These are phyloP conservation scores for Melanostigma gelatinosum DNA, from an alignment of 2,113 vertebrate genomes.

Conservation along the genomic window DNA sequence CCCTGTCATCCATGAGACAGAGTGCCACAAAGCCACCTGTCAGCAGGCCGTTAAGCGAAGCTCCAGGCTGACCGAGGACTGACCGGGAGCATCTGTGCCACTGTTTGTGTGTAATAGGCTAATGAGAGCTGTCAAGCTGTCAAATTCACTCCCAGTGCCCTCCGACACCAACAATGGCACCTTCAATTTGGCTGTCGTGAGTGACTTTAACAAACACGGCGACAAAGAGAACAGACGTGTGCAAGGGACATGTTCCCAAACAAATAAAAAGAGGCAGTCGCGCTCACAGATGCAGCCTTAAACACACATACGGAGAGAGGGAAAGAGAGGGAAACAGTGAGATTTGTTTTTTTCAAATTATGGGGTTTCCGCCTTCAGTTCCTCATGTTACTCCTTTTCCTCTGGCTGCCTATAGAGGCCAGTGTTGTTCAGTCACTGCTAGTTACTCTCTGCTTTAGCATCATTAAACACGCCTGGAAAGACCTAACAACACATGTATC, in stretches of 20 bases:
- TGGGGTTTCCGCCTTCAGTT: constrained; percentile 16
- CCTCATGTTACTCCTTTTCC: constrained; percentile 26
- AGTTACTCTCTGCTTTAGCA: not conserved
- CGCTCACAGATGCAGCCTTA: constrained; percentile 14
- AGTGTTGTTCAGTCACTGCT: constrained; percentile 64
- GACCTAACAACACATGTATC: constrained; percentile 30
- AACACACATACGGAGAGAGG: constrained; percentile 11
- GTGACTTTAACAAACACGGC: constrained; percentile 70
- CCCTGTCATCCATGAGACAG: constrained; percentile 78
- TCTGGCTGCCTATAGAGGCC: constrained; percentile 65
- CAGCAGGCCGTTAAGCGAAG: constrained; percentile 71
- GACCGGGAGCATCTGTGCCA: constrained; percentile 81
- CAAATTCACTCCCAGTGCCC: constrained; percentile 72
- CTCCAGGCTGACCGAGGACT: constrained; percentile 73
- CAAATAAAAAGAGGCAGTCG: constrained; percentile 24
- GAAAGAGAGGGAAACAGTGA: constrained; percentile 18
- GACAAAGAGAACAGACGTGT: constrained; percentile 64
- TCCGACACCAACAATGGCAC: constrained; percentile 76
- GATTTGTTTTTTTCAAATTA: constrained; percentile 47
- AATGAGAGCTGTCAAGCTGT: constrained; percentile 83
- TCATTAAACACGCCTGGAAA: constrained; percentile 32
- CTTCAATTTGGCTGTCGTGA: constrained; percentile 76
- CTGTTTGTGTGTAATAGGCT: constrained; percentile 81
- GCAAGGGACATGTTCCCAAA: constrained; percentile 56
- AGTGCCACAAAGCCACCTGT: constrained; percentile 81